phyloP scores from a whole-genome alignment of 2,888 invertebrate species.

The Leptogaster cylindrica region DNA sequence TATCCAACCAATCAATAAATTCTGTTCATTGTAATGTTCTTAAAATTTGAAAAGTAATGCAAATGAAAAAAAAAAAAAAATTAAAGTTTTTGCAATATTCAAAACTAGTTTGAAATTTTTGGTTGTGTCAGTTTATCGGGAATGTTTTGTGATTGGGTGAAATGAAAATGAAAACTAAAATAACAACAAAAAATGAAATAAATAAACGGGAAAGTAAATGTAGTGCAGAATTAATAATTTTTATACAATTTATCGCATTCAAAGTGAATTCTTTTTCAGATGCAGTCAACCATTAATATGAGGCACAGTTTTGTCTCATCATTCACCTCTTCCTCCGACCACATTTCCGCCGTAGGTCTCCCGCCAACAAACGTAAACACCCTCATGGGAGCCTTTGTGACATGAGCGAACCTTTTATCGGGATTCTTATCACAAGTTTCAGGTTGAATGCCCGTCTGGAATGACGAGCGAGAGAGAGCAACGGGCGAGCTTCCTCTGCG shows the following conservation, averaged over 20 bases:
- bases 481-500: not conserved
- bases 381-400: constrained; percentile 34
- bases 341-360: constrained; percentile 13
- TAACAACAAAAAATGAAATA: too few species aligned
- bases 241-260: constrained; percentile 25
- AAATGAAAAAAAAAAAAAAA: too few species aligned
- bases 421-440: constrained; percentile 34
- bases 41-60: too few species aligned
- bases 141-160: too few species aligned
- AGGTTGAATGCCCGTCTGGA: constrained; percentile 37
- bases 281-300: constrained; percentile 29
- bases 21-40: too few species aligned
- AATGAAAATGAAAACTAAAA: too few species aligned
- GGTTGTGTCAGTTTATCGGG: too few species aligned
- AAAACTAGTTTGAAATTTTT: too few species aligned
- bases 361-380: constrained; percentile 23
- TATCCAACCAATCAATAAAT: too few species aligned
- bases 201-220: too few species aligned
- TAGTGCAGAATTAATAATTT: constrained; percentile 9
- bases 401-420: constrained; percentile 35
- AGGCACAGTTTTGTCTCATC: constrained; percentile 22
- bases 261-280: constrained; percentile 4
- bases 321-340: constrained; percentile 14
- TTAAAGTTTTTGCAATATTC: too few species aligned
- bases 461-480: constrained; percentile 3